These are phyloP conservation scores for Eidolon dupreanum DNA, from an alignment of 2,797 vertebrate genomes.

Conservation along the genomic window DNA sequence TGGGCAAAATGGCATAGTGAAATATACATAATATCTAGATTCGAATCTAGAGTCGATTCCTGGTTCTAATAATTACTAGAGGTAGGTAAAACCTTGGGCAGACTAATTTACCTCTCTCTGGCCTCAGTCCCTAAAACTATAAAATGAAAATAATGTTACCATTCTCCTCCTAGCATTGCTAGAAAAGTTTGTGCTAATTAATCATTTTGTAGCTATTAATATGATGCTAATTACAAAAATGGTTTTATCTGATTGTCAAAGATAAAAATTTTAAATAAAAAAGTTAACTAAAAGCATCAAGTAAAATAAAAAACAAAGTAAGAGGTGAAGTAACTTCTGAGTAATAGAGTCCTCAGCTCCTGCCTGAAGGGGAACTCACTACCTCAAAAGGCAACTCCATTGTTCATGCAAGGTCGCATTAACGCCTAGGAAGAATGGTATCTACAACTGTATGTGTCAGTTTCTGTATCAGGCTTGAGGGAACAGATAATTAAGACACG, in stretches of 20 bases:
- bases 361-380: neutral
- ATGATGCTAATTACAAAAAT: neutral
- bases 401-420: rapidly evolving
- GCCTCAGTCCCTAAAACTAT: neutral
- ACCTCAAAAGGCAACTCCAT: neutral
- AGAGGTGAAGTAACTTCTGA: neutral
- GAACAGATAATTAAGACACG: neutral
- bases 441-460: neutral
- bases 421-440: neutral
- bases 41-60: neutral
- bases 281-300: neutral
- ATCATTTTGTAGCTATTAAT: neutral
- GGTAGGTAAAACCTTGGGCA: neutral
- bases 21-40: neutral
- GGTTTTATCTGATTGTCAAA: constrained; percentile 29
- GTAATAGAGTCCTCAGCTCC: neutral
- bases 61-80: neutral
- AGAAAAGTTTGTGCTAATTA: neutral
- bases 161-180: neutral
- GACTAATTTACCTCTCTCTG: neutral
- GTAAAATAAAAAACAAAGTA: neutral
- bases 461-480: neutral
- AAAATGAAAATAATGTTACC: neutral
- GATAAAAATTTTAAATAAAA: neutral
- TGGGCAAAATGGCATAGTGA: neutral